Base-by-base conservation (phyloP, 2,888 invertebrate genomes). In the Sphecodes monilicornis region DNA sequence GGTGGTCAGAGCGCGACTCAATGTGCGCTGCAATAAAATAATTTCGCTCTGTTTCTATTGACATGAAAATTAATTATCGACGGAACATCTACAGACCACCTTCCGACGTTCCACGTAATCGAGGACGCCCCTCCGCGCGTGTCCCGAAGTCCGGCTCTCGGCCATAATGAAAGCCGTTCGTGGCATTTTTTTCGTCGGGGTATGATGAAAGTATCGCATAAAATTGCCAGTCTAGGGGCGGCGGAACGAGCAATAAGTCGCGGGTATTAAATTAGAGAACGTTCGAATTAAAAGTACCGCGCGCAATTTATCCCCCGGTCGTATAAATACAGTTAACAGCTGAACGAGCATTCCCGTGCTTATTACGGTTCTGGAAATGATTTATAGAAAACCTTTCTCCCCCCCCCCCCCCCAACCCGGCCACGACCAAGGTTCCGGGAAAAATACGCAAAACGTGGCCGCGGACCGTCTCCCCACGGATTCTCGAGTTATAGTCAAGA, bases 211-310 rank as follows among this genome's bases (percentile, higher is more conserved):
- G 60, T 36, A 76, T 76, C 69, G 75, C 71, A 16, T 46, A 60
- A 76, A 50, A 16, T 16, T 26, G 50, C 16, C 10, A 32, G 74
- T 60, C 10, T 50, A 43, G 54, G n/a, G 36, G 22, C 18, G 64
- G 26, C 36, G 54, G 50, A 46, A 26, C 71, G 22, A 72, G 76
- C 68, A 78, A 82, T 73, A 78, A 84, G 75, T 73, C 79, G 76
- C 32, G 71, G 64, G 86, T 85, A 89, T 88, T 89, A 90, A 91
- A 91, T 91, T 88, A 90, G 91, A 88, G 82, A 86, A 78, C 66
- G 78, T 88, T 91, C 87, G 86, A 88, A 91, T 92, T 91, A 91
- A 92, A 91, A 90, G 74, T 72, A 26, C 43, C 75, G 77, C 71
- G 76, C 81, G 78, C 54, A 54, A 82, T 79, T 87, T 80, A 82